phyloP scores from a whole-genome alignment of 1,140 invertebrate species.

The Chironomus tepperi region DNA sequence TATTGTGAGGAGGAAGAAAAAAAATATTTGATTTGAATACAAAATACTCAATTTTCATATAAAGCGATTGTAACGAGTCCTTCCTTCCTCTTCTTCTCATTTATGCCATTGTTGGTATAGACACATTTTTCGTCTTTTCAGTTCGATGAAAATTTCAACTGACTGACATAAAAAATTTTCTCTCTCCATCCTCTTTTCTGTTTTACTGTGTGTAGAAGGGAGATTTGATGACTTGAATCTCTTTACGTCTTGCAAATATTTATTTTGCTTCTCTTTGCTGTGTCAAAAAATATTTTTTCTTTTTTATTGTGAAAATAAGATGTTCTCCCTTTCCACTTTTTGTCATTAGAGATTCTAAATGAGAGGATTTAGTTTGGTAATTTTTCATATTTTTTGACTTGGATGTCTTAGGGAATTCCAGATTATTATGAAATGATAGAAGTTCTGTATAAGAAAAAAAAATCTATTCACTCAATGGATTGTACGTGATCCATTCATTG shows the following conservation, averaged over 20 bases:
- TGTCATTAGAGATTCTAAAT: too few relatives aligned
- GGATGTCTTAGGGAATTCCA: too few relatives aligned
- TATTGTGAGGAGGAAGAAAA: not conserved
- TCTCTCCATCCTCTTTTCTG: not conserved
- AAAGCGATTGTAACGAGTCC: not conserved
- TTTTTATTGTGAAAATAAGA: too few relatives aligned
- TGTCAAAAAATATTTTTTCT: too few relatives aligned
- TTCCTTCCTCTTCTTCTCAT: conserved; percentile 1
- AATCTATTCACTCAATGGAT: not conserved
- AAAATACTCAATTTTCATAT: not conserved
- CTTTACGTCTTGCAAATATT: not conserved
- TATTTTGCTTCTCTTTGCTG: not conserved
- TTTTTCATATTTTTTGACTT: too few relatives aligned
- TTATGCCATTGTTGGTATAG: not conserved
- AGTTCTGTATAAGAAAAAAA: not conserved
- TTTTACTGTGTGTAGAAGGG: not conserved
- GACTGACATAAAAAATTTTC: not conserved
- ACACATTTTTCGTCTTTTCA: not conserved
- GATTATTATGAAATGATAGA: too few relatives aligned
- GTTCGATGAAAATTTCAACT: conserved; percentile 1
- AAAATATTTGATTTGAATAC: conserved; percentile 6
- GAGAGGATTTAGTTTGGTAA: too few relatives aligned
- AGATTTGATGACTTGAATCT: not conserved
- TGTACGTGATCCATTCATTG: not conserved
- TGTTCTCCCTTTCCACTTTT: too few relatives aligned